A percentile compares a stretch with the other conserved stretches of the same genome.
Conservation (phyloP, 2,888 invertebrate genomes). For the Coenonympha glycerion region DNA sequence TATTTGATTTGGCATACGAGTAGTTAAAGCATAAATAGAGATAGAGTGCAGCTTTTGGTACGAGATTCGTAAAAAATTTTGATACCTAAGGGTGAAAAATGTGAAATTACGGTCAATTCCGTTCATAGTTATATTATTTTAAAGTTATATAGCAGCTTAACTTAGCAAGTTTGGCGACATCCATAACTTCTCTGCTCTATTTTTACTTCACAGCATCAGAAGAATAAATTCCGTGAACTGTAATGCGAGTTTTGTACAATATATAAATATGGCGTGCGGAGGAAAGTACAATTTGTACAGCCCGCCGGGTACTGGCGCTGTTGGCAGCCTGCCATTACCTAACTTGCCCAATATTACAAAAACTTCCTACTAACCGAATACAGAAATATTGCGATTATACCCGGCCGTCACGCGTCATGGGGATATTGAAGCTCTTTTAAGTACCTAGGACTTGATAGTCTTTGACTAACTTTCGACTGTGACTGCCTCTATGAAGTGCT, state of each 20-base stretch:
- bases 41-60: no score
- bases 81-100: background rate
- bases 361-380: constrained; percentile 44
- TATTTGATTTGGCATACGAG: no score
- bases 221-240: constrained; percentile 19
- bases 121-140: background rate
- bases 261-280: constrained; percentile 24
- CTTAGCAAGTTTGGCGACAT: background rate
- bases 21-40: no score
- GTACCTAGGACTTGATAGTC: no score
- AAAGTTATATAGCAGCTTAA: background rate
- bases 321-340: constrained; percentile 32
- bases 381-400: constrained; percentile 34
- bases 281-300: constrained; percentile 27
- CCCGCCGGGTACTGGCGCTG: constrained; percentile 22
- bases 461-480: no score
- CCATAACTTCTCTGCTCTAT: background rate
- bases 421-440: background rate
- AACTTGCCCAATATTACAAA: constrained; percentile 48
- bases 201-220: constrained; percentile 1
- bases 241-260: constrained; percentile 21
- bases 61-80: background rate
- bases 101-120: background rate
- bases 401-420: background rate
- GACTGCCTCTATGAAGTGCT: no score